phyloP scores from a whole-genome alignment of 1,140 invertebrate genomes.

The Venturia canescens region DNA sequence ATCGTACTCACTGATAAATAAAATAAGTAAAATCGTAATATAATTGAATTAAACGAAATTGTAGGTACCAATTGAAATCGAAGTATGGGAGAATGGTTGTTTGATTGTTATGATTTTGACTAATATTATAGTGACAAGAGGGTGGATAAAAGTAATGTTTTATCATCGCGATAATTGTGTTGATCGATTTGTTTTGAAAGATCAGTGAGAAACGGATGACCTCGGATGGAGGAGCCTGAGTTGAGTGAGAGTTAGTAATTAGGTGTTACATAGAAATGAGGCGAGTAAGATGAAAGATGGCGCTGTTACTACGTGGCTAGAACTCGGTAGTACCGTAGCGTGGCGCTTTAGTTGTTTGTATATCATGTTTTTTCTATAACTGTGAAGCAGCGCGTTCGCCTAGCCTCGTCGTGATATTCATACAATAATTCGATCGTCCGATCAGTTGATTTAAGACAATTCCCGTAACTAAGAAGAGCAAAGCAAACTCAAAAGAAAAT shows the following conservation, averaged over 20 bases:
- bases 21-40: neutral
- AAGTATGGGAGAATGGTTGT: too few relatives aligned
- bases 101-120: too few relatives aligned
- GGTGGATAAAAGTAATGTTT: too few relatives aligned
- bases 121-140: too few relatives aligned
- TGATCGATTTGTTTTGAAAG: too few relatives aligned
- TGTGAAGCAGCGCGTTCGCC: slow-evolving; percentile 65
- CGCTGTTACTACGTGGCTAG: slow-evolving; percentile 71
- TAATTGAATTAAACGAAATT: too few relatives aligned
- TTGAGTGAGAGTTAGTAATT: slow-evolving; percentile 66
- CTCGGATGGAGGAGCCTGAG: slow-evolving; percentile 67
- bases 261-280: slow-evolving; percentile 57
- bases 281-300: slow-evolving; percentile 37
- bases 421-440: slow-evolving; percentile 40
- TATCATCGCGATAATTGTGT: too few relatives aligned
- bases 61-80: too few relatives aligned
- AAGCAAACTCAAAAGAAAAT: neutral
- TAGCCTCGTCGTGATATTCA: slow-evolving; percentile 59
- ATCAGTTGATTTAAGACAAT: neutral
- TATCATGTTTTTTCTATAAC: slow-evolving; percentile 68
- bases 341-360: slow-evolving; percentile 75
- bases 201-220: slow-evolving; percentile 42
- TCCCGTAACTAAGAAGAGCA: neutral
- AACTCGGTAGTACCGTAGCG: slow-evolving; percentile 69
- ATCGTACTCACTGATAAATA: slow-evolving; percentile 45